Conservation (phyloP, 2,797 vertebrate genomes). For the Notamacropus eugenii region DNA sequence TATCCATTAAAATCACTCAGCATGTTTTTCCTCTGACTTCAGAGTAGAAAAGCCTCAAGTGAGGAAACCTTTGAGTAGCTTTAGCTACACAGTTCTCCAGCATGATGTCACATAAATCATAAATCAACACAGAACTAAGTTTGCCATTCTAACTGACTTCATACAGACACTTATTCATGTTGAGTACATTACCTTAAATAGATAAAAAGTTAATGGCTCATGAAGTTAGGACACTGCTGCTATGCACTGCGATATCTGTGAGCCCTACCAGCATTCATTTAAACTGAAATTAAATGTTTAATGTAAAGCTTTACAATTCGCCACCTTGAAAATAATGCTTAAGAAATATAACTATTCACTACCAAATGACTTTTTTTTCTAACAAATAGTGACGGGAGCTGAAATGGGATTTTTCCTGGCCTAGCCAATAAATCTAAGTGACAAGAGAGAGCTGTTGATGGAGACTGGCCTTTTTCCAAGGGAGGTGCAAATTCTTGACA, state of each 20-base stretch:
- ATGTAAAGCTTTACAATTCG: constrained; percentile 66
- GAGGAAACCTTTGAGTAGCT: constrained; percentile 40
- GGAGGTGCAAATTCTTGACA: neutral
- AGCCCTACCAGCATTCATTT: constrained; percentile 60
- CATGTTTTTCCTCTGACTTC: constrained; percentile 7
- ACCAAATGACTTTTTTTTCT: constrained; percentile 60
- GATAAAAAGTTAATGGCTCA: constrained; percentile 66
- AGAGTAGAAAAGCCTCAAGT: neutral
- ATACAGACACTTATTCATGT: constrained; percentile 55
- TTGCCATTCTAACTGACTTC: constrained; percentile 62
- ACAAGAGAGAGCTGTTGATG: constrained; percentile 57
- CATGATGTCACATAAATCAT: constrained; percentile 54
- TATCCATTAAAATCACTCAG: neutral
- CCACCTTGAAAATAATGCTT: constrained; percentile 67
- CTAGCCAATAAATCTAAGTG: constrained; percentile 56
- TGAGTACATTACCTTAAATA: constrained; percentile 26
- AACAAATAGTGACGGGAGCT: constrained; percentile 72
- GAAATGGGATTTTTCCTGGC: constrained; percentile 47
- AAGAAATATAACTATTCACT: constrained; percentile 67
- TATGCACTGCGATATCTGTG: constrained; percentile 48
- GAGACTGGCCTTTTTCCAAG: constrained; percentile 24
- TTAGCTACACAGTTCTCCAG: constrained; percentile 43
- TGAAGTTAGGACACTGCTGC: constrained; percentile 19
- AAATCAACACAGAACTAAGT: constrained; percentile 27
- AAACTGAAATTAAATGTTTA: constrained; percentile 68